Evolutionary conservation across 2,888 invertebrate species (phyloP), one percentile per base, ranked within the genome.

Genomic region (Pyrgus malvae): DNA sequence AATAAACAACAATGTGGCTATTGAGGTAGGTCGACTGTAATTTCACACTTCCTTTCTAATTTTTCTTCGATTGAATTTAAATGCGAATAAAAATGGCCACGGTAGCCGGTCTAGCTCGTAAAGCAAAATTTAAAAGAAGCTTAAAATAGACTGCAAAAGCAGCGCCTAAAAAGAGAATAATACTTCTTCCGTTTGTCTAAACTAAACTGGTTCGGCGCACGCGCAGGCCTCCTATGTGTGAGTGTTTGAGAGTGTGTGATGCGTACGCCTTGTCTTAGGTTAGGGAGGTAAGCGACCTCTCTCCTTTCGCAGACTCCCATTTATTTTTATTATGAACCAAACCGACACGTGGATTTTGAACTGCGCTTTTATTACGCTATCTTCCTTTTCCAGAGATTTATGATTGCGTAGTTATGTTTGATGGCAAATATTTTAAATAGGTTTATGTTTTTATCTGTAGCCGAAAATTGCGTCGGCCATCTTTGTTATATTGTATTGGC

Each of bases 131-230:
- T 54, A 46, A 54, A 51, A 53, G 45, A 27, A 29, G 27, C 56
- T 41, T 46, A 23, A 50, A 72, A 70, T 72, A 76, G 74, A 74
- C 72, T 68, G 75, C 74, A 70, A 80, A 80, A 75, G 78, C 74
- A 69, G 74, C 70, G 77, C 78, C 78, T 83, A 87, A 88, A 88
- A 88, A 86, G 84, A 88, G 86, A 83, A 87, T 82, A 83, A 85
- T 82, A 86, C 84, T 87, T 86, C 88, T 88, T 89, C 88, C 88
- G 89, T 88, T 88, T 88, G 87, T 87, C 89, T 86, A 86, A 87
- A 88, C 86, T 85, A 85, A 87, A 88, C 86, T 85, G 76, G 87
- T 87, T 84, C 82, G 67, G 81, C 80, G 85, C 87, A 83, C 86
- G 87, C 87, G 86, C 83, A 71, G 74, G 58, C 31, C 60, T 64